Evolutionary conservation across 53 echinoderm and acorn worm species (phyloP).

Genomic region (Mesocentrotus franciscanus): DNA sequence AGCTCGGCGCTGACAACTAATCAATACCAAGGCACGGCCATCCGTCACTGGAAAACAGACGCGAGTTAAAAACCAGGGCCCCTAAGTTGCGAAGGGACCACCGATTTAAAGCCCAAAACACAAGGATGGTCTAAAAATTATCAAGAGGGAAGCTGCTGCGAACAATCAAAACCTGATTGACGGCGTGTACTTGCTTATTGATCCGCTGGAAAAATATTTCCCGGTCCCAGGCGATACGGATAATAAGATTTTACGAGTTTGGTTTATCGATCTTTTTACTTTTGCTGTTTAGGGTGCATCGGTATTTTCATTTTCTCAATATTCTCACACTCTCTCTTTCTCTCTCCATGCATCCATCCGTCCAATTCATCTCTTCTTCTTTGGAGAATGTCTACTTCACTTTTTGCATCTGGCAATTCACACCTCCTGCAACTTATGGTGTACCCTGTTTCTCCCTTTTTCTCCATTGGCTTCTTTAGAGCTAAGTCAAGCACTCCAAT

Average conservation of each 20-base stretch:
- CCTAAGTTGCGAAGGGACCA: constrained; percentile 26
- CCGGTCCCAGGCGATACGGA: constrained; percentile 67
- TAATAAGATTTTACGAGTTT: constrained; percentile 69
- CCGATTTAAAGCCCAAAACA: constrained; percentile 42
- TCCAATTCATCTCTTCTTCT: not conserved
- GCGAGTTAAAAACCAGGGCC: constrained; percentile 8
- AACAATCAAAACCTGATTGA: constrained; percentile 69
- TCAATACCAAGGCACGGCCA: constrained; percentile 50
- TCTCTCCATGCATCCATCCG: not conserved
- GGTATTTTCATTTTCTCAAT: constrained; percentile 9
- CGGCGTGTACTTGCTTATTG: constrained; percentile 56
- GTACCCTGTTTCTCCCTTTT: too few species aligned
- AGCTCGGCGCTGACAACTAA: constrained; percentile 61
- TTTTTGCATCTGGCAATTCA: not conserved
- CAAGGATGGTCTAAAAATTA: not conserved
- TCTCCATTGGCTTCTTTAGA: too few species aligned
- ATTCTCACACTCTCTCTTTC: constrained; percentile 54
- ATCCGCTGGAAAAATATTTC: constrained; percentile 64
- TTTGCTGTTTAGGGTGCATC: constrained; percentile 63
- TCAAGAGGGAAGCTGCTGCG: not conserved
- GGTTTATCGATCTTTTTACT: constrained; percentile 64
- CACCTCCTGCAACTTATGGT: not conserved
- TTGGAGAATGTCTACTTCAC: not conserved
- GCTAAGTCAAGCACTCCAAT: too few species aligned
- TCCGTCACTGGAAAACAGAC: constrained; percentile 52